Evolutionary conservation across 2,888 invertebrate species (phyloP), one percentile per base, ranked within the genome.

Genomic region (Tethea ocularis): DNA sequence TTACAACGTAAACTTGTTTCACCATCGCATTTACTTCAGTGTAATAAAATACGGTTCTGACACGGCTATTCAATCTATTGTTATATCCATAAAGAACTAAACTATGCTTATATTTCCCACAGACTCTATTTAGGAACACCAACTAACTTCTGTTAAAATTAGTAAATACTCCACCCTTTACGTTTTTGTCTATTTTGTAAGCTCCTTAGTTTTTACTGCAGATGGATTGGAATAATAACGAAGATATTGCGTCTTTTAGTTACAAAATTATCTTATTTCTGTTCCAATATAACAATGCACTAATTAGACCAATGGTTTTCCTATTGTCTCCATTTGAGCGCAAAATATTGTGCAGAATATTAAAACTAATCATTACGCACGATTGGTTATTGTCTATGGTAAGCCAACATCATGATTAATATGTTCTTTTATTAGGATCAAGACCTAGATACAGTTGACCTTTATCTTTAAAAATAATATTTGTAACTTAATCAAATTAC

Each of bases 331-430:
- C 46, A 46, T 20, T 20, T 10, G 46, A 54, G 33, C 29, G 29
- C 20, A 54, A 54, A 36, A 36, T 54, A 54, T 54, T 54, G 54
- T 33, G 17, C 22, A 46, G 20, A 20, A 46, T 46, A 20, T 20
- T 46, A 20, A 5, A 41, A 17, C 33, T 17, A n/a, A 33, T 53
- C 33, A 24, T 36, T 33, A 17, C 54, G 54, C 54, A 36, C 54
- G 54, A 54, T 33, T 54, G 54, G 33, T 33, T 36, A 33, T 54
- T 54, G 33, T 54, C 36, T 54, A 54, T 54, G 15, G 54, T 5
- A 11, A 20, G 17, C 1, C 10, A 20, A 20, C 46, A n/a, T 38
- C 20, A 46, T 10, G 17, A 46, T 20, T 46, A 46, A 38, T 38
- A n/a, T n/a, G 4, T n/a, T 38, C 6, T 3, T 33, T 33, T 33